A percentile compares a stretch with the other conserved stretches of the same genome.
Conservation (phyloP, 2,113 vertebrate species). For the Saccopteryx leptura region DNA sequence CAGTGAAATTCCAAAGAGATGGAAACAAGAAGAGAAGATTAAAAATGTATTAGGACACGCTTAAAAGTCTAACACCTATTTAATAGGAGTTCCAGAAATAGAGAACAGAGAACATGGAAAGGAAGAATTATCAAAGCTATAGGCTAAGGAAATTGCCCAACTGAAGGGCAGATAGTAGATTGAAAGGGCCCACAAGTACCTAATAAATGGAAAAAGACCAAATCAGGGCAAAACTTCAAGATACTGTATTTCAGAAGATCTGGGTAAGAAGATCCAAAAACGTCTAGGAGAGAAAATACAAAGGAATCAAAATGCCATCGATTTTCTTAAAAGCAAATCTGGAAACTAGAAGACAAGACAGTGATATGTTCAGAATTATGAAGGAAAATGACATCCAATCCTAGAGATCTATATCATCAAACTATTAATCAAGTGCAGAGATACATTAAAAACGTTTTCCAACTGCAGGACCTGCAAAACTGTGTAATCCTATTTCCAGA, state of each 20-base stretch:
- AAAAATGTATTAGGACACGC: neutral
- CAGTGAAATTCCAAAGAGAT: neutral
- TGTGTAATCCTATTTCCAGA: neutral
- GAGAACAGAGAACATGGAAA: neutral
- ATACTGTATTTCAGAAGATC: neutral
- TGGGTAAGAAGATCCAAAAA: constrained; percentile 24
- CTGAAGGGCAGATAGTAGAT: neutral
- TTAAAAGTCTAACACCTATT: neutral
- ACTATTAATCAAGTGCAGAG: neutral
- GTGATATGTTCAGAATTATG: constrained; percentile 20
- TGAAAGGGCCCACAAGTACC: neutral
- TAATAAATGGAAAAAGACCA: neutral
- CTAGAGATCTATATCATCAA: neutral
- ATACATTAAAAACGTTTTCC: constrained; percentile 26
- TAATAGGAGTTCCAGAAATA: neutral
- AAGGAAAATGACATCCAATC: constrained; percentile 40
- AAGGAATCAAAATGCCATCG: neutral
- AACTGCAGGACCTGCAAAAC: neutral
- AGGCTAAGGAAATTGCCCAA: neutral
- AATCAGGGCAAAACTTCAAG: neutral
- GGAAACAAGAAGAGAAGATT: constrained; percentile 18
- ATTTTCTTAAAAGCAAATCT: neutral
- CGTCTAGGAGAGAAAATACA: neutral
- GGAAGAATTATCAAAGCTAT: neutral
- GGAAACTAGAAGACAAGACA: neutral